Evolutionary conservation across 2,888 invertebrate species (phyloP).

Genomic region (Sussaba pulchella): DNA sequence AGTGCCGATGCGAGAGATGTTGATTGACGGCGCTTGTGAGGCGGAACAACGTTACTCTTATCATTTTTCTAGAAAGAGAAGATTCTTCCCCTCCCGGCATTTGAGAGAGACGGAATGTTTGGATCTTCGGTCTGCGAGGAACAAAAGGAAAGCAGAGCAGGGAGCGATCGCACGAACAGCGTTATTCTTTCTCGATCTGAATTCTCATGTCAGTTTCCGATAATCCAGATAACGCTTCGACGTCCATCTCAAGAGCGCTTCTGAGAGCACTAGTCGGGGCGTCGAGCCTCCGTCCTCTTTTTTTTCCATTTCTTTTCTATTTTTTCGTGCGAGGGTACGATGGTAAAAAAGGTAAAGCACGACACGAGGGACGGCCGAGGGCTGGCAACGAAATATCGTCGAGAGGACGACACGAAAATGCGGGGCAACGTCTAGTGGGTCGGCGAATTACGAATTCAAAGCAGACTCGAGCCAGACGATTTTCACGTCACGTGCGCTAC

Average conservation of each 20-base stretch:
- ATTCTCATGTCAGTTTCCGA: conserved; percentile 1
- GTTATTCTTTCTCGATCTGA: conserved; percentile 25
- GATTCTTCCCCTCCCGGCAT: too few species aligned
- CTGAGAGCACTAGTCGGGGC: conserved; percentile 12
- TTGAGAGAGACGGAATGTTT: too few species aligned
- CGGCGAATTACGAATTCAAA: conserved; percentile 45
- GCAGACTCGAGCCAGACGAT: conserved; percentile 25
- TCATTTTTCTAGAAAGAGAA: too few species aligned
- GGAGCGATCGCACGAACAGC: not conserved
- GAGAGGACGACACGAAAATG: conserved; percentile 8
- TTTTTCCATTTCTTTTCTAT: too few species aligned
- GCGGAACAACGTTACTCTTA: too few species aligned
- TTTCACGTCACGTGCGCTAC: conserved; percentile 10
- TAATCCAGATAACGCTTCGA: not conserved
- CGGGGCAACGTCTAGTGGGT: conserved; percentile 24
- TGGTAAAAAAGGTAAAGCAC: not conserved
- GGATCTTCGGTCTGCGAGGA: too few species aligned
- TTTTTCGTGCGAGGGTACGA: not conserved
- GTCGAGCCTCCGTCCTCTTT: not conserved
- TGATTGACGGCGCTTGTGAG: too few species aligned
- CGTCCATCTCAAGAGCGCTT: not conserved
- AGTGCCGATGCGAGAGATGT: too few species aligned
- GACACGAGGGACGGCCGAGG: not conserved
- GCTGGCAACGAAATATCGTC: conserved; percentile 27
- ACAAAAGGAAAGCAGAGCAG: not conserved